A percentile compares a stretch with the other conserved stretches of the same genome.
These are phyloP conservation scores for Dysmachus trigonus DNA, from an alignment of 2,888 invertebrate species.

Conservation along the genomic window DNA sequence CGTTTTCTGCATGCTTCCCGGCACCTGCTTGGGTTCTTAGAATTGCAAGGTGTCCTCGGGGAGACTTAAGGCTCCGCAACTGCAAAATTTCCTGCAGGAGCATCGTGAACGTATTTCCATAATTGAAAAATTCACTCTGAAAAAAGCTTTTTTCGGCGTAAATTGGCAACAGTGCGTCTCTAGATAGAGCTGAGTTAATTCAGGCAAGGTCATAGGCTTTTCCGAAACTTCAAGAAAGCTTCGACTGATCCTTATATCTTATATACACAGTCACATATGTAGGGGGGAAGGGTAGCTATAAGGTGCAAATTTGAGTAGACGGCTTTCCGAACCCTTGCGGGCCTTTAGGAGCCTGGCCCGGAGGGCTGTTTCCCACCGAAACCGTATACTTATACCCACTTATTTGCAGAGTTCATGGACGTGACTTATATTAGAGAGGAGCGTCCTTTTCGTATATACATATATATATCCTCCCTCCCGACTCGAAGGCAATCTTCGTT, in stretches of 20 bases:
- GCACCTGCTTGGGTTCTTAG: not conserved
- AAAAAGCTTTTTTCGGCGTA: not conserved
- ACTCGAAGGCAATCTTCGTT: constrained; percentile 5
- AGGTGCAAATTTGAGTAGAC: constrained; percentile 13
- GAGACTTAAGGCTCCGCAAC: not conserved
- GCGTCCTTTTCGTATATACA: not conserved
- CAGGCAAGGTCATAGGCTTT: constrained; percentile 41
- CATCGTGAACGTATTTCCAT: not conserved
- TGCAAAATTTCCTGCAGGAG: not conserved
- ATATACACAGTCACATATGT: not conserved
- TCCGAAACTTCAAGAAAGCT: constrained; percentile 16
- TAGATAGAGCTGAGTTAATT: not conserved
- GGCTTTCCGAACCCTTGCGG: not conserved
- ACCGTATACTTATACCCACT: not conserved
- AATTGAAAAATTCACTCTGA: not conserved
- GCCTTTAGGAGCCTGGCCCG: not conserved
- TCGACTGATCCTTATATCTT: not conserved
- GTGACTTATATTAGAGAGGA: constrained; percentile 9
- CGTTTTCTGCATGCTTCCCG: not conserved
- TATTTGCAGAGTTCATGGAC: constrained; percentile 31
- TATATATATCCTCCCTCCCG: too few relatives aligned
- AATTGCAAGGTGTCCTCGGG: not conserved
- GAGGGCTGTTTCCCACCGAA: not conserved
- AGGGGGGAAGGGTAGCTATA: not conserved
- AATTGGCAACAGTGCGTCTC: constrained; percentile 38